phyloP scores from a whole-genome alignment of 2,888 invertebrate genomes.

The Polydrusus cervinus region DNA sequence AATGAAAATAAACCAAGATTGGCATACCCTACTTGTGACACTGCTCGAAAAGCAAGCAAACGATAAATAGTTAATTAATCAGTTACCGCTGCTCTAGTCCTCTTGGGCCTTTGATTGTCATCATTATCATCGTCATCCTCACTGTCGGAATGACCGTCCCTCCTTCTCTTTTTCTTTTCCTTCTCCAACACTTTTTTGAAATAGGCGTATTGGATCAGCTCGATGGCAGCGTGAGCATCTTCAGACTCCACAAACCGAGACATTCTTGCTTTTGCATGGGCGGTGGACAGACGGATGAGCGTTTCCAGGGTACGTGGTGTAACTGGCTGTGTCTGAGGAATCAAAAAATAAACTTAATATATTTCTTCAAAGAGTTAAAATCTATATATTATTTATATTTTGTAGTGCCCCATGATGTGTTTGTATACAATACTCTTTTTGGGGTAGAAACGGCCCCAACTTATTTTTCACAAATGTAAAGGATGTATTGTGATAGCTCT shows the following conservation, averaged over 20 bases:
- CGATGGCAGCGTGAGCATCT: slow-evolving; percentile 94
- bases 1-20: no score
- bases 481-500: no score
- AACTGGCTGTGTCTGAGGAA: slow-evolving; percentile 93
- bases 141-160: slow-evolving; percentile 72
- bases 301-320: slow-evolving; percentile 98
- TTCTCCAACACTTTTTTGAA: slow-evolving; percentile 94
- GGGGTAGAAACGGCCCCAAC: no score
- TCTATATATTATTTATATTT: no score
- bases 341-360: background rate
- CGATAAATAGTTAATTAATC: background rate
- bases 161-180: slow-evolving; percentile 81
- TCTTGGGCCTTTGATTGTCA: slow-evolving; percentile 68
- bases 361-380: no score
- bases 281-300: slow-evolving; percentile 96
- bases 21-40: background rate
- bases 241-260: slow-evolving; percentile 87
- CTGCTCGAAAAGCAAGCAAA: background rate
- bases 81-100: slow-evolving; percentile 71
- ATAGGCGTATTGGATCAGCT: slow-evolving; percentile 94
- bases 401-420: no score
- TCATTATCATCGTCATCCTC: slow-evolving; percentile 70
- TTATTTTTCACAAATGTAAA: no score
- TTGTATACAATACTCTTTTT: no score
- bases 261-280: slow-evolving; percentile 96